Evolutionary conservation across 2,113 vertebrate genomes (phyloP).

Genomic region (Microcebus jonahi): DNA sequence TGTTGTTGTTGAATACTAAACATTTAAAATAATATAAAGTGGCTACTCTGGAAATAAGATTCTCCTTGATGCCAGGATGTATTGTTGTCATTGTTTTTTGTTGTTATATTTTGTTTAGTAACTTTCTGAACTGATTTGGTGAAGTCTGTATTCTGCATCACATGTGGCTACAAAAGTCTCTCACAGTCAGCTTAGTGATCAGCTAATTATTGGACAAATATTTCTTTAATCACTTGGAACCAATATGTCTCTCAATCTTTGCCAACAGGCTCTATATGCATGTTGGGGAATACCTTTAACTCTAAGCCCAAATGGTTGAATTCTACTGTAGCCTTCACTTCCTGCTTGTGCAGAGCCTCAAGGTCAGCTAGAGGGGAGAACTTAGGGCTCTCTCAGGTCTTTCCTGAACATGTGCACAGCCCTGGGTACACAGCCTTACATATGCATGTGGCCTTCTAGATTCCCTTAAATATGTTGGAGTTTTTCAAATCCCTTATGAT

Average conservation of each 20-base stretch:
- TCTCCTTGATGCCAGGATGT: not conserved
- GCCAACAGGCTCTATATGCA: not conserved
- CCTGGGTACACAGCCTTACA: not conserved
- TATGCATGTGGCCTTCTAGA: not conserved
- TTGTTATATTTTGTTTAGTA: not conserved
- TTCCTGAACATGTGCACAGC: not conserved
- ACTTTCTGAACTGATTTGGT: not conserved
- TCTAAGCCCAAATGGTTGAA: not conserved
- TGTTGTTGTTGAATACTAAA: not conserved
- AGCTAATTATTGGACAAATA: not conserved
- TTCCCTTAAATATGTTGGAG: not conserved
- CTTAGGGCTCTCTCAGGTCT: not conserved
- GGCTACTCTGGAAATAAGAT: not conserved
- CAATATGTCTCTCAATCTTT: not conserved
- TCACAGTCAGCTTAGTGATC: not conserved
- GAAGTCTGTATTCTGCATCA: not conserved
- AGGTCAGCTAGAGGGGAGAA: not conserved
- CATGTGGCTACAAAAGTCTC: not conserved
- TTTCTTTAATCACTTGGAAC: not conserved
- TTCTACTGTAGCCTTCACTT: not conserved
- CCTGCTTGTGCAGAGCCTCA: not conserved
- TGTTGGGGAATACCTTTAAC: not conserved
- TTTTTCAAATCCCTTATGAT: not conserved
- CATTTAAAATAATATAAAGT: not conserved
- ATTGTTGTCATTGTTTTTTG: not conserved